These are phyloP conservation scores for Danio tinwini DNA, from an alignment of 2,797 vertebrate genomes.

Conservation along the genomic window DNA sequence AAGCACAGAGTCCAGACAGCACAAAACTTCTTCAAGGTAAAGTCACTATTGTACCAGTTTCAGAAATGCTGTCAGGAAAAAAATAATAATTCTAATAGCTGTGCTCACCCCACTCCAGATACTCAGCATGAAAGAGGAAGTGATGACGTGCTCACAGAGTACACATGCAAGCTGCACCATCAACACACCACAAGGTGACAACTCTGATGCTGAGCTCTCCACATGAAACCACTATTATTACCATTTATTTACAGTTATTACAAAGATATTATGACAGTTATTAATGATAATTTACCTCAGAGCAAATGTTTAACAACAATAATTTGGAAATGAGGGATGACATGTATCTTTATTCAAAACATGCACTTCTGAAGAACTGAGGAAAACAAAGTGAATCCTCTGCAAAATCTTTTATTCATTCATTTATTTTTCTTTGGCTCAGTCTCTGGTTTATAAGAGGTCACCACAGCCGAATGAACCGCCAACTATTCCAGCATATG, in stretches of 20 bases:
- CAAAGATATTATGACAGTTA: too few species aligned
- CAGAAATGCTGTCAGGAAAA: constrained; percentile 11
- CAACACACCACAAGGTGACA: neutral
- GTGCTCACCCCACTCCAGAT: neutral
- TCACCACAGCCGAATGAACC: too few species aligned
- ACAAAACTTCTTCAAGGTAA: neutral
- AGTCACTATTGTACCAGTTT: constrained; percentile 2
- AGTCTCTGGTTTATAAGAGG: too few species aligned
- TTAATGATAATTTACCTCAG: neutral
- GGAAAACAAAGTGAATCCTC: too few species aligned
- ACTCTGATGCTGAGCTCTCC: neutral
- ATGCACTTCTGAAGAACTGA: too few species aligned
- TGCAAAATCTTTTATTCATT: too few species aligned
- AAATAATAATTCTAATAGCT: constrained; percentile 15
- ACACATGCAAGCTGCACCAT: constrained; percentile 1
- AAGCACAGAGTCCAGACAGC: too few species aligned
- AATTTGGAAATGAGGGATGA: neutral
- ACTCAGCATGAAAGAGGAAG: constrained; percentile 30
- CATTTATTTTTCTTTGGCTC: too few species aligned
- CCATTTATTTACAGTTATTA: neutral
- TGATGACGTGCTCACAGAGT: constrained; percentile 3
- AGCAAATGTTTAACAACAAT: neutral
- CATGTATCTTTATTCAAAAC: neutral
- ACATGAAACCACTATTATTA: neutral
- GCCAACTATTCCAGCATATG: too few species aligned